phyloP scores from a whole-genome alignment of 2,797 vertebrate genomes.

The Platalea minor region DNA sequence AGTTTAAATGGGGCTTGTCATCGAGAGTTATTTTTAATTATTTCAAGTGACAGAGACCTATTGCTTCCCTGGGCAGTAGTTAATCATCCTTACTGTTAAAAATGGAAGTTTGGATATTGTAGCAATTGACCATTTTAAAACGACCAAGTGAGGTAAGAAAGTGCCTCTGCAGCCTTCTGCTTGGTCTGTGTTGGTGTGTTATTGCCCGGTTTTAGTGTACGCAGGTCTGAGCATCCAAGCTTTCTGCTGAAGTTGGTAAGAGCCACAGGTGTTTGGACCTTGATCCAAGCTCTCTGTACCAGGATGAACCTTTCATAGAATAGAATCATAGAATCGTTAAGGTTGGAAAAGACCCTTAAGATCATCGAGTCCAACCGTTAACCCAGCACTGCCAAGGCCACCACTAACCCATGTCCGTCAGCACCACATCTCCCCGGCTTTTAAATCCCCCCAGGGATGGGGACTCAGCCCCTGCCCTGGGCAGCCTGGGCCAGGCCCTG shows the following conservation, averaged over 20 bases:
- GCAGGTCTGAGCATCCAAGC: not conserved
- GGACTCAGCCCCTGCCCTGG: too few relatives aligned
- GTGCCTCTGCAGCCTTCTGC: not conserved
- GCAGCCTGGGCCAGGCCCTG: too few relatives aligned
- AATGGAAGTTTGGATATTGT: not conserved
- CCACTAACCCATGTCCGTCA: too few relatives aligned
- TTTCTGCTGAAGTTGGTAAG: not conserved
- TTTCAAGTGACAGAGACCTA: not conserved
- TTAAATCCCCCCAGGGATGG: too few relatives aligned
- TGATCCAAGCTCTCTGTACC: not conserved
- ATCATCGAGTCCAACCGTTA: too few relatives aligned
- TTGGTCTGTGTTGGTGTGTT: not conserved
- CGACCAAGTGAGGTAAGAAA: not conserved
- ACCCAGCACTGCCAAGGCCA: too few relatives aligned
- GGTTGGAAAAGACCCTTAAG: too few relatives aligned
- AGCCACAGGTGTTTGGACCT: not conserved
- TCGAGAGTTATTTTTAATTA: not conserved
- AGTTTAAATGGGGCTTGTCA: not conserved
- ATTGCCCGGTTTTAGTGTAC: not conserved
- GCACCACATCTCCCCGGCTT: too few relatives aligned
- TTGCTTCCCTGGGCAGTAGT: not conserved
- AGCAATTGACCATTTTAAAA: not conserved
- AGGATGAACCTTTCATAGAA: not conserved
- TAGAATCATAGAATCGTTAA: too few relatives aligned
- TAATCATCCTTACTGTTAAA: not conserved